Evolutionary conservation across 2,888 invertebrate species (phyloP), one percentile per base, ranked within the genome.

Genomic region (Rotaria socialis): DNA sequence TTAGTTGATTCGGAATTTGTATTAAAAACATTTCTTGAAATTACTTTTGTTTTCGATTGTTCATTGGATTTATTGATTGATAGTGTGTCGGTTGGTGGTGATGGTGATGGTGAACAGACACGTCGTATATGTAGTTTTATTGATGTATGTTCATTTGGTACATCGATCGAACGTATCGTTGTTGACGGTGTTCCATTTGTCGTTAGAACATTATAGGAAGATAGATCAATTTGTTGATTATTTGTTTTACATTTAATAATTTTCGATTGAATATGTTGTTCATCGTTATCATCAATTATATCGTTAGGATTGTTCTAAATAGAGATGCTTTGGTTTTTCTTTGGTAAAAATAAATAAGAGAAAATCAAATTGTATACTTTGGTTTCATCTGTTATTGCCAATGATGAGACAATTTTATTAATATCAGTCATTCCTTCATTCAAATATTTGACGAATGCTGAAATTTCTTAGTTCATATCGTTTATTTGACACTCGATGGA

Each of bases 81-180:
- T 35, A 67, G 19, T 80, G 80, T 80, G 47, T 43, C 47, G 10
- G 47, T 47, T 80, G 80, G n/a, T n/a, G 43, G 24, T n/a, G 80
- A 47, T n/a, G 43, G 24, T n/a, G 80, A 47, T 3, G 80, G 80
- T 14, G 47, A 47, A 47, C 80, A 80, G 4, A 80, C 80, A 14
- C 80, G 80, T 43, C 80, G 80, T 6, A 80, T 80, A 80, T 80
- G 80, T 47, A 80, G 6, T 47, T 80, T 80, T 2, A 80, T 80
- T n/a, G 80, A 80, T 80, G 80, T 10, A 80, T 80, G 80, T 80
- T 80, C 80, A 80, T 80, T 80, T 4, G 80, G 80, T n/a, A 80
- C 80, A 43, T 80, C 80, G 11, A 80, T 80, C 5, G 80, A 80
- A 47, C 47, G 80, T 22, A 47, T 80, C 11, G 47, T 47, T 47